Percentiles rank a stretch among this genome's conserved stretches.
phyloP scores from a whole-genome alignment of 1,140 invertebrate species.

The Lamellibrachia luymesi region DNA sequence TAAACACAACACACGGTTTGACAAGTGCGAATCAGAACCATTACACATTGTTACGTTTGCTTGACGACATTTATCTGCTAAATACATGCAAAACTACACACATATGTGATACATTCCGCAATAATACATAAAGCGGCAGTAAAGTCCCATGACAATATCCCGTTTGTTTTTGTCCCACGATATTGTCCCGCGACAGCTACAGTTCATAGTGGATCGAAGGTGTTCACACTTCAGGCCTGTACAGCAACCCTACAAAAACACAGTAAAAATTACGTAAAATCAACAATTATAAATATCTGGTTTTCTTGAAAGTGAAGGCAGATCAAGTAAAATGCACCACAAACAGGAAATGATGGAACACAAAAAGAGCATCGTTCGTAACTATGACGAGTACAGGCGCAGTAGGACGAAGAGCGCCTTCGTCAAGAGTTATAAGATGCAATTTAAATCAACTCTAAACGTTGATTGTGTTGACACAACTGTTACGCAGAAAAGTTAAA shows the following conservation, averaged over 20 bases:
- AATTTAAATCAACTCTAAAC: too few species aligned
- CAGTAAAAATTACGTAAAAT: neutral
- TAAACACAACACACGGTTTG: neutral
- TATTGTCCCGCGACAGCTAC: neutral
- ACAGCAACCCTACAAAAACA: neutral
- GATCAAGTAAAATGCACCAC: neutral
- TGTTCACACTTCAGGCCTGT: neutral
- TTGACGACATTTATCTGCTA: neutral
- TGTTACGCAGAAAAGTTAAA: too few species aligned
- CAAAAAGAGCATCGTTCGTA: too few species aligned
- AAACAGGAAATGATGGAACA: neutral
- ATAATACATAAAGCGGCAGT: neutral
- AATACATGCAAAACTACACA: neutral
- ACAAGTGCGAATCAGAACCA: neutral
- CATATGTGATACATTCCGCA: neutral
- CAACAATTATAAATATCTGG: too few species aligned
- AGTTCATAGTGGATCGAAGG: neutral
- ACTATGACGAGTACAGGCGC: too few species aligned
- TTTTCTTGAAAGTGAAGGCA: neutral
- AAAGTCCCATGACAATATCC: neutral
- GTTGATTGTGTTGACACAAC: too few species aligned
- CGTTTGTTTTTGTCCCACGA: neutral
- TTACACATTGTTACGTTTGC: neutral
- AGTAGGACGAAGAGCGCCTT: too few species aligned
- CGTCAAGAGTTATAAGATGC: too few species aligned